phyloP scores from a whole-genome alignment of 2,113 vertebrate genomes.

The Oncorhynchus mykiss region DNA sequence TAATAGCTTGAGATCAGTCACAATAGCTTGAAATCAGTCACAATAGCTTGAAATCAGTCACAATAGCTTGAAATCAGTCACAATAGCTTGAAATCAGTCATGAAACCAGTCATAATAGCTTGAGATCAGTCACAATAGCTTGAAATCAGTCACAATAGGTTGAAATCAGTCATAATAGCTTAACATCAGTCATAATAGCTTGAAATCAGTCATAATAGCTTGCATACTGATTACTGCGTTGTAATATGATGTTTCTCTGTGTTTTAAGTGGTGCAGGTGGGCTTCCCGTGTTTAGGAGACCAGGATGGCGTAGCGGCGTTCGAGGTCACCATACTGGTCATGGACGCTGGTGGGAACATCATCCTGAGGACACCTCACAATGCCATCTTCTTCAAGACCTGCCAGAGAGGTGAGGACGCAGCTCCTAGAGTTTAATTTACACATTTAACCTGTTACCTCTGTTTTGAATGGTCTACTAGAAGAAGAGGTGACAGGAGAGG shows the following conservation, averaged over 20 bases:
- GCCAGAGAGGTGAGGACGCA: conserved; percentile 82
- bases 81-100: too few relatives aligned
- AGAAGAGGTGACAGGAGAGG: not conserved
- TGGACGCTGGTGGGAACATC: conserved; percentile 85
- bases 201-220: too few relatives aligned
- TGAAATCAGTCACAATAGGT: too few relatives aligned
- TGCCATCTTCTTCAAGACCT: conserved; percentile 91
- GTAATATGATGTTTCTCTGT: not conserved
- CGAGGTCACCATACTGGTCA: conserved; percentile 84
- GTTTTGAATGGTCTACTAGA: not conserved
- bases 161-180: too few relatives aligned
- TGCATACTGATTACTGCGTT: too few relatives aligned
- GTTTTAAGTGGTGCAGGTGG: conserved; percentile 81
- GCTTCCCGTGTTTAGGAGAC: conserved; percentile 87
- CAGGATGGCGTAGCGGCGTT: conserved; percentile 89
- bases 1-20: too few relatives aligned
- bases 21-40: too few relatives aligned
- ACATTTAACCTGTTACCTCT: not conserved
- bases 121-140: too few relatives aligned
- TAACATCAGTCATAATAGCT: too few relatives aligned
- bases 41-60: too few relatives aligned
- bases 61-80: too few relatives aligned
- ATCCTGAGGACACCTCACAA: conserved; percentile 88
- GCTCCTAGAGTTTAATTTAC: not conserved
- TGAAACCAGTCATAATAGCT: too few relatives aligned